Base-by-base conservation (phyloP, 2,113 vertebrate genomes). In the Melanerpes aurifrons region DNA sequence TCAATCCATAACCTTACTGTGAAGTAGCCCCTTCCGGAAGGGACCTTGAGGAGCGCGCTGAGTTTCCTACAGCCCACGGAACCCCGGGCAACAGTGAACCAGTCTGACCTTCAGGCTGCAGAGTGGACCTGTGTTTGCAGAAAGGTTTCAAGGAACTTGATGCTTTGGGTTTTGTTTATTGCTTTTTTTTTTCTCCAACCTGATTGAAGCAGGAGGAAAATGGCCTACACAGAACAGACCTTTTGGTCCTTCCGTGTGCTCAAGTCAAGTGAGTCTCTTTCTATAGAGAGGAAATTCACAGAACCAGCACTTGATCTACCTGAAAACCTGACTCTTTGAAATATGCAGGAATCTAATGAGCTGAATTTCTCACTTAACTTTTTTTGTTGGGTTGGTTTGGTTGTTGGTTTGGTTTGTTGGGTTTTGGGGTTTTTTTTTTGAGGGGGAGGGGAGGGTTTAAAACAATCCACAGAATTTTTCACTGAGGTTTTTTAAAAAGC, bases 401-500 rank as follows among this genome's bases (percentile, higher is more conserved):
- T 40, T 40, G 40, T 40, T 45, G 43, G 43, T 45, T 45, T 45
- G 43, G 43, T 45, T 45, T 15, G 14, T 15, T 43, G 43, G 43
- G 43, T 6, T 15, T 16, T 43, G 43, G 43, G 40, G 5, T 47
- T 9, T 67, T 69, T 48, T 50, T 47, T n/a, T 69, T 14, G 22
- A 10, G 62, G 24, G 15, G 32, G 59, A 21, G 53, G 21, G 64
- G 6, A 25, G 12, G 25, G 15, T 7, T 40, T 22, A 25, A 94
- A 91, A 83, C 80, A 82, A 82, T 82, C 58, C 90, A 85, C 93
- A 4, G 1, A 48, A 66, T 94, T 97, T 97, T 97, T 96, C 96
- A 96, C 96, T 75, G 81, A 82, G 68, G 71, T 96, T 97, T 97
- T 97, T 96, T 95, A 24, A 96, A 95, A 91, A 96, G 95, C 92